phyloP scores from a whole-genome alignment of 2,113 vertebrate species.

The Oreochromis niloticus region DNA sequence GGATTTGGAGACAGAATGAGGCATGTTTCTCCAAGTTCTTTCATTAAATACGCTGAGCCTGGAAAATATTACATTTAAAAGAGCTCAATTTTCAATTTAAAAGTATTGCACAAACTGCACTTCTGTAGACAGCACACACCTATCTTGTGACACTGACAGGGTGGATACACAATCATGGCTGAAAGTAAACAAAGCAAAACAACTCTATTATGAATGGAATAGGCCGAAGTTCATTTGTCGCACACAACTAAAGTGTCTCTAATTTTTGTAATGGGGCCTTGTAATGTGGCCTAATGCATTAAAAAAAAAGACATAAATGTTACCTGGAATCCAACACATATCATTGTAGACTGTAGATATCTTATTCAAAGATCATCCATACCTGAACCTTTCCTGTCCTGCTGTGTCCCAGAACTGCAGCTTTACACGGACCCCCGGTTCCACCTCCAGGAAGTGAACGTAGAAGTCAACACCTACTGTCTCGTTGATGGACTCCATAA shows the following conservation, averaged over 20 bases:
- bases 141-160: background rate
- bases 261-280: background rate
- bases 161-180: background rate
- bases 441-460: slow-evolving; percentile 80
- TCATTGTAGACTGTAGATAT: background rate
- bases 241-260: background rate
- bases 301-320: background rate
- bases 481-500: slow-evolving; percentile 74
- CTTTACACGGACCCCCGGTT: slow-evolving; percentile 75
- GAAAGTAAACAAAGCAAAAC: background rate
- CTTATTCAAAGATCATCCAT: background rate
- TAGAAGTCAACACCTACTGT: slow-evolving; percentile 86
- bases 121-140: background rate
- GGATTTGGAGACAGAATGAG: background rate
- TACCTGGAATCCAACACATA: background rate
- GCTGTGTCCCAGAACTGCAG: slow-evolving; percentile 91
- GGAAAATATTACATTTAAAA: background rate
- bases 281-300: background rate
- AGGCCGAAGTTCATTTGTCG: background rate
- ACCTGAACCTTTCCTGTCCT: slow-evolving; percentile 86
- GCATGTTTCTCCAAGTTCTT: background rate
- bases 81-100: background rate
- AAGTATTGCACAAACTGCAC: background rate
- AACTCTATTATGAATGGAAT: background rate
- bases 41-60: background rate